Evolutionary conservation across 1,140 invertebrate species (phyloP).

Genomic region (Semibalanus balanoides): DNA sequence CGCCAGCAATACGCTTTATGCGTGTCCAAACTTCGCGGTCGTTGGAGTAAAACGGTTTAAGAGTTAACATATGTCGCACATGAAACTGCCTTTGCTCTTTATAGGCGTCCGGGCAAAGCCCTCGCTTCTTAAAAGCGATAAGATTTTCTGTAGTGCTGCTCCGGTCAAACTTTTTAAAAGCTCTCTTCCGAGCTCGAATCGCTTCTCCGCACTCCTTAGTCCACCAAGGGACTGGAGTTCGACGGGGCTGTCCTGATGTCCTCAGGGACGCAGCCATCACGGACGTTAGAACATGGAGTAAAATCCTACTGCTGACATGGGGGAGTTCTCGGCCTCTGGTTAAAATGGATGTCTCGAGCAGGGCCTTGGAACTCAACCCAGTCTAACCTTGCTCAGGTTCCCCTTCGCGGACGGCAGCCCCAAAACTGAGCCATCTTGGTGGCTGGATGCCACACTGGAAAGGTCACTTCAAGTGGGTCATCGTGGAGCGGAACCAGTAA

Average conservation of each 20-base stretch:
- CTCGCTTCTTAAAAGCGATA: neutral
- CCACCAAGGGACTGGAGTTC: neutral
- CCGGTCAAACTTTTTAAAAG: neutral
- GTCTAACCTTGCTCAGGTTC: neutral
- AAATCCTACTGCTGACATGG: neutral
- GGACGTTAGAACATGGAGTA: neutral
- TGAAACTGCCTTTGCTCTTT: neutral
- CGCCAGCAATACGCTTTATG: neutral
- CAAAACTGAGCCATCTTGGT: neutral
- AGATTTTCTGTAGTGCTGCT: neutral
- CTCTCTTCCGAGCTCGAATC: neutral
- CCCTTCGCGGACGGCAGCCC: no score
- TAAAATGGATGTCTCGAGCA: neutral
- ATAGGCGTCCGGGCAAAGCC: neutral
- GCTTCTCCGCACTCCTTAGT: neutral
- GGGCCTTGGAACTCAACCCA: neutral
- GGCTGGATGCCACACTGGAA: neutral
- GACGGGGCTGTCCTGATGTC: neutral
- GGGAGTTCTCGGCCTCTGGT: neutral
- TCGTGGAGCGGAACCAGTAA: neutral
- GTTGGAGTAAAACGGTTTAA: neutral
- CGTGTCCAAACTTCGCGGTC: neutral
- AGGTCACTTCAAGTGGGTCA: neutral
- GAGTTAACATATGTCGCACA: neutral
- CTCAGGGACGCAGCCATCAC: neutral